Evolutionary conservation across 2,888 invertebrate genomes (phyloP).

Genomic region (Ischnura elegans): DNA sequence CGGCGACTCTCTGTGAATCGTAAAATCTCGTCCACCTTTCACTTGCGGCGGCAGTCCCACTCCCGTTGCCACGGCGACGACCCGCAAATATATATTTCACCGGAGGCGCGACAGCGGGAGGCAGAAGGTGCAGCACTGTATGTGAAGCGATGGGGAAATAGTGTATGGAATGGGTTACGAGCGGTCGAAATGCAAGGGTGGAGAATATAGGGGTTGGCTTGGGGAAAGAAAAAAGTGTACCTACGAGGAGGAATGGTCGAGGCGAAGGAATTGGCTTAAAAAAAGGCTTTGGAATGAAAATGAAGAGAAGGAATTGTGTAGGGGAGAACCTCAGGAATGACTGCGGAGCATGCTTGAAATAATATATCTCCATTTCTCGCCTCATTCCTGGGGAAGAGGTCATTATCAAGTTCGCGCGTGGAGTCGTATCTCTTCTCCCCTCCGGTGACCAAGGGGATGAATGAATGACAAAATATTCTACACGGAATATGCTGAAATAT

Average conservation of each 20-base stretch:
- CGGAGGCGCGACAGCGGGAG: not conserved
- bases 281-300: not conserved
- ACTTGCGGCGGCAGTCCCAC: not conserved
- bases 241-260: not conserved
- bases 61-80: constrained; percentile 34
- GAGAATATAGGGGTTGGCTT: constrained; percentile 9
- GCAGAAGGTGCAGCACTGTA: not conserved
- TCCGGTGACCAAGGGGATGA: not conserved
- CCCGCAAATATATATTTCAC: constrained; percentile 42
- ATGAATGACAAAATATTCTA: too few relatives aligned
- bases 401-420: not conserved
- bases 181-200: not conserved
- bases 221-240: not conserved
- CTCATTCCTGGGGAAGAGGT: not conserved
- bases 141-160: not conserved
- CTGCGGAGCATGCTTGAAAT: not conserved
- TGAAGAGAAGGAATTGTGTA: too few relatives aligned
- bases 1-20: not conserved
- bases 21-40: constrained; percentile 10
- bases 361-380: not conserved
- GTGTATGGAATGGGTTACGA: not conserved
- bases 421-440: not conserved
- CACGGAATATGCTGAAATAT: too few relatives aligned
- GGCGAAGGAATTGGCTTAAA: not conserved
- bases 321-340: not conserved